Percentiles rank a stretch among this genome's conserved stretches.
Evolutionary conservation across 1,140 invertebrate species (phyloP).

Genomic region (Drosophila jambulina): DNA sequence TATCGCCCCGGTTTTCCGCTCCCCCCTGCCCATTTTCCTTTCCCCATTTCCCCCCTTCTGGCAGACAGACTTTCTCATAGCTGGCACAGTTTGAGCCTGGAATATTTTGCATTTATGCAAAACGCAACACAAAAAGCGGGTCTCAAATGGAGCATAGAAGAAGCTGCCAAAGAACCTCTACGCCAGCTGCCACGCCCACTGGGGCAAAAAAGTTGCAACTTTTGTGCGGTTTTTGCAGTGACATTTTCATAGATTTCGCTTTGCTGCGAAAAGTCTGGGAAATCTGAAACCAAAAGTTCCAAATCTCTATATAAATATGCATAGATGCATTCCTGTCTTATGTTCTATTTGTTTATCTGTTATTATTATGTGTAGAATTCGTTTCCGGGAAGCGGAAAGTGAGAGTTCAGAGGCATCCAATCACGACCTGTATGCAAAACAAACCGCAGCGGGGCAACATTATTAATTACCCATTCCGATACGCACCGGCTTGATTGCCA

Average conservation of each 20-base stretch:
- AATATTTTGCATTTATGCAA: constrained; percentile 79
- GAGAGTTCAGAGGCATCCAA: not conserved
- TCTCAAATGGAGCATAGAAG: constrained; percentile 58
- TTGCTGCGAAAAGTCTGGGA: not conserved
- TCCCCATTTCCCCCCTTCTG: not conserved
- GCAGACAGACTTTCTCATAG: constrained; percentile 51
- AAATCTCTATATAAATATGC: not conserved
- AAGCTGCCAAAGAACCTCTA: constrained; percentile 31
- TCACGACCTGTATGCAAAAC: constrained; percentile 5
- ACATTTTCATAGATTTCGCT: constrained; percentile 63
- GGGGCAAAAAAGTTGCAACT: constrained; percentile 44
- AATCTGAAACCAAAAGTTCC: not conserved
- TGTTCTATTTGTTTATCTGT: not conserved
- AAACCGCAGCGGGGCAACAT: not conserved
- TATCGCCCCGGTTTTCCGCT: constrained; percentile 33
- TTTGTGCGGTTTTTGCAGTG: constrained; percentile 70
- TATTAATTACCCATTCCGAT: constrained; percentile 9
- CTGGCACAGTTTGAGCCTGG: constrained; percentile 71
- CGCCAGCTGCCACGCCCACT: constrained; percentile 47
- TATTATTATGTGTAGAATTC: not conserved
- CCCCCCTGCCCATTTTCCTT: not conserved
- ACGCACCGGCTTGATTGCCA: not conserved
- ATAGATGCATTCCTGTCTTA: too few relatives aligned
- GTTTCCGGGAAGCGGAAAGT: not conserved
- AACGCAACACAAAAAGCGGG: constrained; percentile 47